Evolutionary conservation across 2,888 invertebrate species (phyloP).

Genomic region (Eretmocerus hayati): DNA sequence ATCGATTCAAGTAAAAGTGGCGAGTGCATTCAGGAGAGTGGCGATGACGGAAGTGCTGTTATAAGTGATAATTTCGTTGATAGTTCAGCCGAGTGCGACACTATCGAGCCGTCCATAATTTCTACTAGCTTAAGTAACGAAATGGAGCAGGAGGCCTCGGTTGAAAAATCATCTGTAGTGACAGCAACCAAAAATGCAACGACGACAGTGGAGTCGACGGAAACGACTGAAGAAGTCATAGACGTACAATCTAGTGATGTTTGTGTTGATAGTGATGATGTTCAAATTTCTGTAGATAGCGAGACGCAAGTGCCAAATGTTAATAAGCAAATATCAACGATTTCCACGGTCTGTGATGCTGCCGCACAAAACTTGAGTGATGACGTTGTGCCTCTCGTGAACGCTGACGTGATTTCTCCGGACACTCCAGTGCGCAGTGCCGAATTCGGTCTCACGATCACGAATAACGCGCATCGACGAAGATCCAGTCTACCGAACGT

Average conservation of each 20-base stretch:
- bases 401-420: constrained; percentile 37
- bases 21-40: constrained; percentile 31
- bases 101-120: constrained; percentile 47
- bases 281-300: constrained; percentile 42
- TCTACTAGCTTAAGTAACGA: constrained; percentile 45
- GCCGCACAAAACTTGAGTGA: constrained; percentile 47
- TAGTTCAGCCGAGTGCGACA: constrained; percentile 39
- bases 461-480: constrained; percentile 45
- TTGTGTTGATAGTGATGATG: constrained; percentile 27
- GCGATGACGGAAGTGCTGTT: constrained; percentile 39
- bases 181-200: background rate
- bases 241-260: constrained; percentile 38
- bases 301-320: constrained; percentile 46
- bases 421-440: constrained; percentile 35
- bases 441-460: constrained; percentile 32
- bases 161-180: background rate
- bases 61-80: constrained; percentile 37
- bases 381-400: constrained; percentile 45
- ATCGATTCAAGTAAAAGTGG: constrained; percentile 28
- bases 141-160: constrained; percentile 23
- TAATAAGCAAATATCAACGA: constrained; percentile 56
- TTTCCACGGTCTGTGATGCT: constrained; percentile 69
- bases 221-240: constrained; percentile 31
- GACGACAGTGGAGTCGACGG: constrained; percentile 23
- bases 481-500: constrained; percentile 58